Base-by-base conservation (phyloP, 2,113 vertebrate species). In the Marmota flaviventris region DNA sequence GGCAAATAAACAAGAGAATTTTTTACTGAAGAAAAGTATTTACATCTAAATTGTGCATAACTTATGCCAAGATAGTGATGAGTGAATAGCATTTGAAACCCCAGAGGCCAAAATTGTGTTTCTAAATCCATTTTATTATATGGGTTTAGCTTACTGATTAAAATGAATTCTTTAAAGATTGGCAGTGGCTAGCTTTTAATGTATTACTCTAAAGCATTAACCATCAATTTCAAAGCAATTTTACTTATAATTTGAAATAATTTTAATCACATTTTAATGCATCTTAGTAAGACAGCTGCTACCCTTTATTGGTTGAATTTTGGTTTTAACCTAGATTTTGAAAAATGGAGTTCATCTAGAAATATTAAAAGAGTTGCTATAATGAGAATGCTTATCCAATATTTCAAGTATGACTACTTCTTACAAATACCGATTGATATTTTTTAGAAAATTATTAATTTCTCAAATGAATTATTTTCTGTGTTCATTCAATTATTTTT, bases 131-230 rank as follows among this genome's bases (percentile, higher is more conserved):
- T 24, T 91, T 72, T 25, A 58, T 69, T 29, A 45, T 82, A 45
- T 82, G 4, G 24, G 72, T 22, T 67, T 73, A 85, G 16, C 34
- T 70, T 91, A 81, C 69, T 65, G 4, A 77, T 63, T 70, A 61
- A 88, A 92, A 92, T 75, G 12, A 90, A 76, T 90, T 90, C 39
- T 61, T 93, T 70, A 61, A 89, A 86, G 67, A 90, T 11, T 53
- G 56, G 83, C 32, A 87, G 1, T 65, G 27, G 24, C 37, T 53
- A 90, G 39, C 34, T 93, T 85, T 90, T 91, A 87, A 72, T 37
- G 48, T 77, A 56, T 48, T n/a, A 73, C 51, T 45, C 32, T 53
- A 63, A 91, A 72, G 37, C 25, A 72, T 63, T 83, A 83, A 82
- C 42, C 8, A 82, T 70, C 93, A 78, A 93, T 93, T 88, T 73